Evolutionary conservation across 2,888 invertebrate genomes (phyloP).

Genomic region (Artemia sp.): DNA sequence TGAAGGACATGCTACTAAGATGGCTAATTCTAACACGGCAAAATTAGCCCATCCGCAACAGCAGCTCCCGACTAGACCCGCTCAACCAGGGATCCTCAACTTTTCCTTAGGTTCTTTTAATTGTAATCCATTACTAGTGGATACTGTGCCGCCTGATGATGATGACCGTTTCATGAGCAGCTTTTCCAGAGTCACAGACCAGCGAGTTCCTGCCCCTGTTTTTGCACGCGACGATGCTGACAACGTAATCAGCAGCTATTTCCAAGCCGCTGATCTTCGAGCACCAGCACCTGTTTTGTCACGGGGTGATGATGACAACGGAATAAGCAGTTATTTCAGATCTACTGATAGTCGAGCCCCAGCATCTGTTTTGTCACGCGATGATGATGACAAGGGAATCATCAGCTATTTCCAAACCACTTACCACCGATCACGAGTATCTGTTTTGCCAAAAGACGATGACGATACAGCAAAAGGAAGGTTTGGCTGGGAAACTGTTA

Average conservation of each 20-base stretch:
- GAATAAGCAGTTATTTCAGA: no score
- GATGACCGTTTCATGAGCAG: no score
- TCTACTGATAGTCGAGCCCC: no score
- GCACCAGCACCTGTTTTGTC: slow-evolving; percentile 24
- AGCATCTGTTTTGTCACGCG: no score
- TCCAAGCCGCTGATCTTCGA: slow-evolving; percentile 36
- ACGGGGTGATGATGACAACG: no score
- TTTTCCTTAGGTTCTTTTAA: no score
- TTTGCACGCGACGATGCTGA: slow-evolving; percentile 19
- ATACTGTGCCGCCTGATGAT: no score
- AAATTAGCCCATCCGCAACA: slow-evolving; percentile 37
- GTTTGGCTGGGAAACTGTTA: slow-evolving; percentile 75
- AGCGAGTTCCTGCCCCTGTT: background rate
- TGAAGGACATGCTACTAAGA: slow-evolving; percentile 63
- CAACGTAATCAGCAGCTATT: slow-evolving; percentile 44
- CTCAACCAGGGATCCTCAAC: background rate
- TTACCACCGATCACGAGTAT: slow-evolving; percentile 16
- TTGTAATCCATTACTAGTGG: no score
- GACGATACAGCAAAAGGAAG: slow-evolving; percentile 37
- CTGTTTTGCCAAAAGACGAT: slow-evolving; percentile 28
- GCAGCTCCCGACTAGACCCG: slow-evolving; percentile 20
- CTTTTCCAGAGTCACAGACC: no score
- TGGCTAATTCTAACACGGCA: slow-evolving; percentile 64
- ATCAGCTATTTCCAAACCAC: no score
- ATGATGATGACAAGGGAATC: no score